phyloP scores from a whole-genome alignment of 2,797 vertebrate species.

The Bradypodion pumilum region DNA sequence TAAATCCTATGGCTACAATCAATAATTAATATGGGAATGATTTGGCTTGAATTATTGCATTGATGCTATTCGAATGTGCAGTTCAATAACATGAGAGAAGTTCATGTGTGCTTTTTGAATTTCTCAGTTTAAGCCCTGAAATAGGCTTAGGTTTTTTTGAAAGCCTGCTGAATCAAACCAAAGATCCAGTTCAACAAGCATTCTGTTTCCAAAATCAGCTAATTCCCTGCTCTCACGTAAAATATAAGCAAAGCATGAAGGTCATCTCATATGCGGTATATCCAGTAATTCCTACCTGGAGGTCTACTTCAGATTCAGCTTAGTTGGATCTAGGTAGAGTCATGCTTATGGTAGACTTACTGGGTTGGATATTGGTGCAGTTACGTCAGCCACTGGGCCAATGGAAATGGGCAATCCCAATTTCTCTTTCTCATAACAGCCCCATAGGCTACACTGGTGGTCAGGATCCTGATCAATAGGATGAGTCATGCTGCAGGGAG shows the following conservation, averaged over 20 bases:
- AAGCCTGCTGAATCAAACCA: slow-evolving; percentile 15
- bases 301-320: background rate
- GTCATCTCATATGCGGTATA: background rate
- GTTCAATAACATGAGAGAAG: background rate
- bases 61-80: background rate
- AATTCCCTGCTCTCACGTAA: background rate
- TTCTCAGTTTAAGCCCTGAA: background rate
- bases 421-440: background rate
- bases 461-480: background rate
- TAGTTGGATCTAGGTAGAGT: background rate
- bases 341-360: background rate
- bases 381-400: background rate
- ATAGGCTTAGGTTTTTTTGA: background rate
- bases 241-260: background rate
- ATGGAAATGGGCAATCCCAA: background rate
- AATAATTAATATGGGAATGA: background rate
- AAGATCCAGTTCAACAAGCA: background rate
- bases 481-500: background rate
- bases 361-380: background rate
- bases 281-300: background rate
- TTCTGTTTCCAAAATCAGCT: background rate
- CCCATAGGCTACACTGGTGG: background rate
- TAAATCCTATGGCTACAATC: background rate
- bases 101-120: background rate
- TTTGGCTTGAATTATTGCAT: background rate